Conservation (phyloP, 2,888 invertebrate species). For the Leptopilina syphax region DNA sequence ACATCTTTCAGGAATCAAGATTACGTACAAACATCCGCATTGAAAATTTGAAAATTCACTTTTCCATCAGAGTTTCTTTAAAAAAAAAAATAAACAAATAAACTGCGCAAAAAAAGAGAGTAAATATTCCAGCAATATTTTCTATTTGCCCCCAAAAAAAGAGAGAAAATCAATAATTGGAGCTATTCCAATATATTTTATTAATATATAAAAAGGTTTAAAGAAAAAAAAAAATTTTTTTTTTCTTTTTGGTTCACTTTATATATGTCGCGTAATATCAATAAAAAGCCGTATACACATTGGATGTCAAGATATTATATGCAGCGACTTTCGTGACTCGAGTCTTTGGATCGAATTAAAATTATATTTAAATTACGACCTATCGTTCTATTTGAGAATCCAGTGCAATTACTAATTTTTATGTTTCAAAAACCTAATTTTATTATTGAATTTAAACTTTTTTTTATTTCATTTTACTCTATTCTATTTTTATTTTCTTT, state of each 20-base stretch:
- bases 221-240: no score
- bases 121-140: background rate
- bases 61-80: no score
- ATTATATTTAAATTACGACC: constrained; percentile 5
- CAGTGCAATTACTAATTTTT: no score
- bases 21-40: background rate
- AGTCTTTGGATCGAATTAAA: background rate
- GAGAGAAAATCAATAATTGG: constrained; percentile 1
- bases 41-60: constrained; percentile 2
- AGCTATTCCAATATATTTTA: background rate
- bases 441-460: background rate
- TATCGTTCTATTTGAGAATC: background rate
- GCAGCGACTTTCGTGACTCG: constrained; percentile 16
- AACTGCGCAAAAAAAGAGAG: no score
- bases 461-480: no score
- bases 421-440: no score
- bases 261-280: background rate
- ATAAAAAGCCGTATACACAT: background rate
- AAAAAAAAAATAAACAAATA: no score
- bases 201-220: background rate
- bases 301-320: constrained; percentile 1
- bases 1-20: constrained; percentile 24
- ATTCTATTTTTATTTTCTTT: no score
- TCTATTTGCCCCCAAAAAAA: background rate
- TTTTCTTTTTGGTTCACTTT: background rate